Base-by-base conservation (phyloP, 2,888 invertebrate species). In the Andrena flavipes region DNA sequence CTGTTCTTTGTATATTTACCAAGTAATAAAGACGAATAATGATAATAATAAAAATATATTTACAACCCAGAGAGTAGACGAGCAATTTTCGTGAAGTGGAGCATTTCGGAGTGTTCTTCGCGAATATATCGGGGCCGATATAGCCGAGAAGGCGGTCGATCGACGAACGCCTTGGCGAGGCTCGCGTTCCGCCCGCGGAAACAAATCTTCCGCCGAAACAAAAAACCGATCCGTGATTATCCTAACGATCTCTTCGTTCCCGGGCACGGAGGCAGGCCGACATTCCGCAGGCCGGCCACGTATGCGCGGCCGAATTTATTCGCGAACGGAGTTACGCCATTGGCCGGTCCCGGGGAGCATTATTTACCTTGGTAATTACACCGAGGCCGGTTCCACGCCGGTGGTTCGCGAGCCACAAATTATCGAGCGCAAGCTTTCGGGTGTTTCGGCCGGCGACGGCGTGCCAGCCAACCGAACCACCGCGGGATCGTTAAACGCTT, bases 321-420 rank as follows among this genome's bases (percentile, higher is more conserved):
- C 89, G 84, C 69, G 84, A 84, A 83, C 88, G 83, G 84, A 70
- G 89, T 81, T 86, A 87, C 90, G 90, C 89, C 85, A 90, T 90
- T 90, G 90, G 90, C 80, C 83, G 81, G 62, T 70, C 56, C 23
- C 80, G 71, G 76, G 83, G 87, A 91, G 89, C 91, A 90, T 91
- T 91, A 91, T 91, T 91, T 91, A 91, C 91, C 90, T 89, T 89
- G 90, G 89, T 91, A 91, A 91, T 91, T 91, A 91, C 90, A 90
- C 87, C 87, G 89, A 85, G 89, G 87, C 87, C 82, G 89, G 87
- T 89, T 89, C 84, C 87, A 84, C 83, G 84, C 81, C 81, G 85
- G 87, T 89, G 88, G 88, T 80, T 85, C 83, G 87, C 84, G 89
- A 85, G 87, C 89, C 87, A 89, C 89, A 88, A 88, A 88, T 88